Conservation (phyloP, 2,888 invertebrate species). For the Mycalesis mineus region DNA sequence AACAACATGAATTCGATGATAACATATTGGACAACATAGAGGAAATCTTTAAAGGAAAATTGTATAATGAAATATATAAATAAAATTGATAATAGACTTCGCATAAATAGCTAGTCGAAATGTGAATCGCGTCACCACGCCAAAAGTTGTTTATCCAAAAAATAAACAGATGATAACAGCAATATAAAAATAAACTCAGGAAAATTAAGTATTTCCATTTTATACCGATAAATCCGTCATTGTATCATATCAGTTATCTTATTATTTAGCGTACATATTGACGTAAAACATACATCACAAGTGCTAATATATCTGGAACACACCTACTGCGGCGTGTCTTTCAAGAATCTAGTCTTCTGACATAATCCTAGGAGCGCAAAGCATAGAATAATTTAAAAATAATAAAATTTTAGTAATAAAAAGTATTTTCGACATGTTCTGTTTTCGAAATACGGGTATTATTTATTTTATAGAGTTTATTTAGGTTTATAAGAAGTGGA, state of each 20-base stretch:
- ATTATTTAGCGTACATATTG: constrained; percentile 20
- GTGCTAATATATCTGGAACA: constrained; percentile 15
- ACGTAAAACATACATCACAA: constrained; percentile 10
- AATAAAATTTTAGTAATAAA: too few relatives aligned
- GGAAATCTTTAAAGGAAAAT: too few relatives aligned
- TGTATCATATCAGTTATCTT: constrained; percentile 19
- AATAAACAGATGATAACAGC: constrained; percentile 1
- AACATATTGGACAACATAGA: too few relatives aligned
- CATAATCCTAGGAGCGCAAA: not conserved
- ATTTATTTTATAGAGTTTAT: not conserved
- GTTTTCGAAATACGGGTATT: not conserved
- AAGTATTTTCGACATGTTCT: not conserved
- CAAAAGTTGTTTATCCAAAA: constrained; percentile 1
- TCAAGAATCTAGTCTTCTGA: constrained; percentile 12
- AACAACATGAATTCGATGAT: too few relatives aligned
- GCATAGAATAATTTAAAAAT: not conserved
- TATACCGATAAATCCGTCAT: constrained; percentile 13
- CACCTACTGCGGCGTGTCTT: constrained; percentile 1
- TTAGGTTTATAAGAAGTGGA: not conserved
- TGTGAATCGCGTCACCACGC: not conserved
- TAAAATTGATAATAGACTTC: too few relatives aligned
- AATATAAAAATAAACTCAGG: not conserved
- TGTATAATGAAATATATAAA: too few relatives aligned
- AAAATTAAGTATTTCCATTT: not conserved
- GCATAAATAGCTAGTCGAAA: too few relatives aligned